Percentiles rank a stretch among this genome's conserved stretches.
Evolutionary conservation across 2,113 vertebrate species (phyloP).

Genomic region (Grammomys dolichurus): DNA sequence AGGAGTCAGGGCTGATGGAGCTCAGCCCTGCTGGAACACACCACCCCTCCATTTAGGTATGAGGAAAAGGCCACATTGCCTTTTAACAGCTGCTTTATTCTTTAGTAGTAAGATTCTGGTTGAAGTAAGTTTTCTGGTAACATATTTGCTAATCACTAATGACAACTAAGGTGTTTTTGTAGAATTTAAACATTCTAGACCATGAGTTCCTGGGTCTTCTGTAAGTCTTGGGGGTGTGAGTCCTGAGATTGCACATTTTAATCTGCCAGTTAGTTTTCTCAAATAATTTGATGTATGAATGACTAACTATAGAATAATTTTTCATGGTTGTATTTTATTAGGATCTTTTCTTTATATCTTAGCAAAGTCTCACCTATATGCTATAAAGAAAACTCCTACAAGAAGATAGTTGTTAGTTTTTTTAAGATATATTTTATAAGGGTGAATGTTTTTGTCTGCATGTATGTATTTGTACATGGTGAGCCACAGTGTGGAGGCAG

Average conservation of each 20-base stretch:
- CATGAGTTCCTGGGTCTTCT: not conserved
- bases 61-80: not conserved
- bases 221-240: not conserved
- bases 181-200: not conserved
- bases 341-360: conserved; percentile 10
- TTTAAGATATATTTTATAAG: not conserved
- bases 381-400: not conserved
- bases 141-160: not conserved
- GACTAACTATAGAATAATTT: conserved; percentile 43
- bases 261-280: not conserved
- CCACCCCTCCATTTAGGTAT: not conserved
- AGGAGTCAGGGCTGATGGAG: not conserved
- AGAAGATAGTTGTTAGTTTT: not conserved
- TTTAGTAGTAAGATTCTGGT: conserved; percentile 38
- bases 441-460: not conserved
- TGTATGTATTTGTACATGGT: not conserved
- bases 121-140: conserved; percentile 17
- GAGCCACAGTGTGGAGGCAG: not conserved
- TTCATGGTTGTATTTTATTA: conserved; percentile 37
- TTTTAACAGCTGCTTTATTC: not conserved
- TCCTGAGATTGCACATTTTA: not conserved
- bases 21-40: not conserved
- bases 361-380: not conserved
- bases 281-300: conserved; percentile 19
- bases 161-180: not conserved